Conservation (phyloP, 2,888 invertebrate species). For the Trimorus sp. region DNA sequence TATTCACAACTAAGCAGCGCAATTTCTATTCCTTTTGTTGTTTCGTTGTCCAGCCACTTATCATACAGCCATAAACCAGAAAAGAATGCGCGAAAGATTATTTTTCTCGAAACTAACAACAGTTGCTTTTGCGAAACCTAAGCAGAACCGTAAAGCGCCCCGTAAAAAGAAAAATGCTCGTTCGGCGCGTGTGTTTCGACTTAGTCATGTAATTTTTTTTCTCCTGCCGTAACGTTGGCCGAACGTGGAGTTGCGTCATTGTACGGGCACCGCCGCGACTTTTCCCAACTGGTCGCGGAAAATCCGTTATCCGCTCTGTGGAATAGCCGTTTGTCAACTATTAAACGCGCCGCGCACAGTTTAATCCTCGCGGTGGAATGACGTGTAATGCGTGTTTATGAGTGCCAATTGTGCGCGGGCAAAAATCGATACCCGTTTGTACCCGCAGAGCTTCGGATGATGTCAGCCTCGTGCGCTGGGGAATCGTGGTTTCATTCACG, state of each 20-base stretch:
- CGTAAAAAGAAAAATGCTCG: constrained; percentile 24
- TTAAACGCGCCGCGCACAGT: constrained; percentile 48
- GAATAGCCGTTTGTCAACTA: constrained; percentile 62
- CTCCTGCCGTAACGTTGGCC: constrained; percentile 23
- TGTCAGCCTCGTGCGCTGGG: too few species aligned
- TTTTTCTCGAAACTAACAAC: background rate
- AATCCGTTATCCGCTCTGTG: constrained; percentile 57
- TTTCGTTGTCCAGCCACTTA: too few species aligned
- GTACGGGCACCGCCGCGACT: constrained; percentile 17
- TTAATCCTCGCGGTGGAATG: constrained; percentile 48
- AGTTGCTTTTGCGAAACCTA: constrained; percentile 15
- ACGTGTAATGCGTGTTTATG: constrained; percentile 54
- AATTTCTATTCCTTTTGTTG: too few species aligned
- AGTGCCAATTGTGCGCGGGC: constrained; percentile 31
- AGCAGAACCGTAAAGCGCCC: constrained; percentile 21
- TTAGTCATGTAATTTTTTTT: constrained; percentile 44
- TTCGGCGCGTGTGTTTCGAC: constrained; percentile 28
- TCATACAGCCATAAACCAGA: too few species aligned
- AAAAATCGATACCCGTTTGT: constrained; percentile 44
- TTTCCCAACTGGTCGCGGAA: constrained; percentile 35
- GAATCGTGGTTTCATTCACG: too few species aligned
- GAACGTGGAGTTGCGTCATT: constrained; percentile 24
- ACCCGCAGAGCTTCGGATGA: background rate
- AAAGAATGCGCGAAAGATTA: too few species aligned
- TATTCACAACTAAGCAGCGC: too few species aligned